Evolutionary conservation across 2,113 vertebrate species (phyloP), one percentile per base, ranked within the genome.

Genomic region (Colossoma macropomum): DNA sequence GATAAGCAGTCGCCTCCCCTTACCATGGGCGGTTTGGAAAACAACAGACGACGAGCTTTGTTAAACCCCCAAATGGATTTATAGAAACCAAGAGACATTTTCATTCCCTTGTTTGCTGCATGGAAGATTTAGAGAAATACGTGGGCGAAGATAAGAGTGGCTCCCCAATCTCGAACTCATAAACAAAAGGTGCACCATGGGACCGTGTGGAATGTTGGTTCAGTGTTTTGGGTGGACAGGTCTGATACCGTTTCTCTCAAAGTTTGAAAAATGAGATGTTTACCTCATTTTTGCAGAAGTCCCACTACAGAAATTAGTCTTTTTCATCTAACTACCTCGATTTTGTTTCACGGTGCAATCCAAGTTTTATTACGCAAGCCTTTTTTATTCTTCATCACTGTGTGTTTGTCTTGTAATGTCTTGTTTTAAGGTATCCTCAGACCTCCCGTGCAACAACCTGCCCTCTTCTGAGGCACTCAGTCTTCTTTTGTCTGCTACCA

Each of bases 41-140:
- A 89, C 87, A 87, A 90, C 87, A 88, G 92, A 92, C 91, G 89
- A 84, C 75, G 88, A 84, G 87, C 92, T 93, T 93, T 93, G 93
- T 94, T 92, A 87, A 92, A 9, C 77, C 89, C 91, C 92, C 91
- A 93, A 88, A 92, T 85, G 92, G 92, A 93, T 93, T 94, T 91
- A 90, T 91, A 89, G 91, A 91, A 92, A 91, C 90, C 91, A 90
- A 89, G 86, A 91, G 82, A 92, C 88, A 81, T 90, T 91, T 93
- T 93, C 85, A 92, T 94, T 93, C 92, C 89, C 90, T 91, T 93
- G 89, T 93, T 92, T 89, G 84, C 87, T 52, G 70, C 87, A 87
- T 76, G 83, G 87, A 65, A 90, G 92, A 93, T 91, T 77, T 93
- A 91, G 84, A 84, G 65, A 50, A 81, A 90, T 88, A 87, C 89